Conservation (phyloP, 2,888 invertebrate species). For the Acronicta aceris region DNA sequence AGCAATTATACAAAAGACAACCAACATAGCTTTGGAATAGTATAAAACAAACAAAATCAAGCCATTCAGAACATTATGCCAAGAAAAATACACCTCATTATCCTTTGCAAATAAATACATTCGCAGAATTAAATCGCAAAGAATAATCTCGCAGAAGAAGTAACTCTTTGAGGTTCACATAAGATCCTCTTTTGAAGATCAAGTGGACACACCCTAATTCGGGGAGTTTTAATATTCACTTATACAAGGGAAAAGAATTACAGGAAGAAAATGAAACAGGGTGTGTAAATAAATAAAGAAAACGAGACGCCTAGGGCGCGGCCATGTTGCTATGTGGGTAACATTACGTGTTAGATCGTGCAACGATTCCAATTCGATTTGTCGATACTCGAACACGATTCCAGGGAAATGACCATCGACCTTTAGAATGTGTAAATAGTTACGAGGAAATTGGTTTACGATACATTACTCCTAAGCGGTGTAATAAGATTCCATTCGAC, state of each 20-base stretch:
- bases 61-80: constrained; percentile 64
- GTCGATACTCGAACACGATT: constrained; percentile 74
- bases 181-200: constrained; percentile 60
- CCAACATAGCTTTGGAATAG: constrained; percentile 41
- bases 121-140: constrained; percentile 71
- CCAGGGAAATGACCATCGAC: constrained; percentile 70
- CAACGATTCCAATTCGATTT: constrained; percentile 82
- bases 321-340: constrained; percentile 69
- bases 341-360: constrained; percentile 85
- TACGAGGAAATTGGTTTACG: constrained; percentile 52
- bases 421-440: constrained; percentile 84
- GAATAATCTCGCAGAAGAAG: constrained; percentile 54
- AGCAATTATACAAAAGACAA: constrained; percentile 85
- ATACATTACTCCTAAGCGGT: constrained; percentile 25
- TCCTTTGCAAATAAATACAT: constrained; percentile 53
- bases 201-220: constrained; percentile 69
- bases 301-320: constrained; percentile 62
- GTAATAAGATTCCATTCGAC: constrained; percentile 17
- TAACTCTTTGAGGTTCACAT: constrained; percentile 59
- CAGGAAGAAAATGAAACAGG: constrained; percentile 86
- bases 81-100: constrained; percentile 58
- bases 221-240: constrained; percentile 85
- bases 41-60: constrained; percentile 37
- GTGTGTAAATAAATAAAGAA: constrained; percentile 84
- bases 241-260: constrained; percentile 87